Base-by-base conservation (phyloP, 2,797 vertebrate genomes). In the Argya squamiceps region DNA sequence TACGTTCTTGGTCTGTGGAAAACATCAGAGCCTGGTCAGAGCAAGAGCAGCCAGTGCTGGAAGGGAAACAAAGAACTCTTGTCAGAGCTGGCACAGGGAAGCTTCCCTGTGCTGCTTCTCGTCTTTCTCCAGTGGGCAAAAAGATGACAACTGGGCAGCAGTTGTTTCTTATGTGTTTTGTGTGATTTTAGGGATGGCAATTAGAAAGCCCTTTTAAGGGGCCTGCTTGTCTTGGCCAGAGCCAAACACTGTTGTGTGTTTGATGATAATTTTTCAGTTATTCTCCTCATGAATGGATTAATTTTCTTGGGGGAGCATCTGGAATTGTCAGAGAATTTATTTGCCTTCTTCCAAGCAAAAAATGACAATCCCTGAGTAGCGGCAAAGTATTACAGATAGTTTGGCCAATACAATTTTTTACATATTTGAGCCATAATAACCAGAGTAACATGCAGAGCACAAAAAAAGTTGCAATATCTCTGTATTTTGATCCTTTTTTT, bases 1-100 rank as follows among this genome's bases (percentile, higher is more conserved):
- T 99, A 98, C 80, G 98, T 97, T 41, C 52, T 53, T 34, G 7
- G 14, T 50, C 39, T 15, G 18, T 32, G 34, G 37, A 76, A 21
- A 30, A 64, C 36, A 39, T 46, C 0, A 0, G 52, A 84, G 36
- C 10, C 26, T 27, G 39, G 32, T 60, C 15, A 43, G 63, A 75
- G 21, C 16, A 91, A 68, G 50, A 2, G 5, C 62, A 86, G 23
- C 41, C n/a, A 27, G 52, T 32, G 27, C 34, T 79, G 78, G 34
- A 32, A 19, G 30, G 17, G 43, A 62, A 87, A 34, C 21, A n/a
- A 29, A 18, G 26, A 53, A 37, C 26, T 84, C 36, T 70, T 58
- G 56, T 41, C n/a, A 71, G 26, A 71, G 29, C 30, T 70, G 68
- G 36, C 58, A 47, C 11, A 22, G 60, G 29, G 79, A 52, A 50